Evolutionary conservation across 1,140 invertebrate genomes (phyloP).

Genomic region (Cydia pomonella): DNA sequence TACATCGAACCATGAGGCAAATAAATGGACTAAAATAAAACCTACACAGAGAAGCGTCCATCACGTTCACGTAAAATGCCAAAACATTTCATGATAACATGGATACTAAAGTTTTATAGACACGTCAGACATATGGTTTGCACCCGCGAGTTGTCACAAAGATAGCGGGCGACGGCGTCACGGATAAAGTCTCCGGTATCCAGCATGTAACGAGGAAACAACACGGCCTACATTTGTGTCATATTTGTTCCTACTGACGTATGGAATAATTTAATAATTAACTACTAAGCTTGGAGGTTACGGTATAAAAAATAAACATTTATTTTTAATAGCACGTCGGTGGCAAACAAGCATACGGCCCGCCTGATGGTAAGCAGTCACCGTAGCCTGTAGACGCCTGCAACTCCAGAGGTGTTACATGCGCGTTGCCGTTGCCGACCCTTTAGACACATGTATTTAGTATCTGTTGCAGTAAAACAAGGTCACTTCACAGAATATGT

Average conservation of each 20-base stretch:
- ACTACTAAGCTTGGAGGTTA: not conserved
- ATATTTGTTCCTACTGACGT: not conserved
- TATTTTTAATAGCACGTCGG: too few species aligned
- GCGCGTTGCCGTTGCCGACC: too few species aligned
- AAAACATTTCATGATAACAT: not conserved
- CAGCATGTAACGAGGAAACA: not conserved
- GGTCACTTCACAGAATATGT: too few species aligned
- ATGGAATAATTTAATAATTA: not conserved
- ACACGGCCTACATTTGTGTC: slow-evolving; percentile 1
- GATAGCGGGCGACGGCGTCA: slow-evolving; percentile 2
- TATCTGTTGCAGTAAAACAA: too few species aligned
- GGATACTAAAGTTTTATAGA: not conserved
- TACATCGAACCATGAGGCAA: not conserved
- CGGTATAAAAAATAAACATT: not conserved
- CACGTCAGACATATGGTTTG: not conserved
- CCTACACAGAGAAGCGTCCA: not conserved
- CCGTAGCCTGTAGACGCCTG: too few species aligned
- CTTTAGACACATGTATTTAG: too few species aligned
- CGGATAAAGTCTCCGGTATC: slow-evolving; percentile 13
- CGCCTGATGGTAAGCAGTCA: too few species aligned
- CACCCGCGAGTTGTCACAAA: not conserved
- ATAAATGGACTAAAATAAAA: not conserved
- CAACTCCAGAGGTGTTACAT: too few species aligned
- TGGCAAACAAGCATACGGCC: too few species aligned
- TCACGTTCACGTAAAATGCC: not conserved